A percentile compares a stretch with the other conserved stretches of the same genome.
Conservation (phyloP, 2,113 vertebrate genomes). For the Loxodonta africana region DNA sequence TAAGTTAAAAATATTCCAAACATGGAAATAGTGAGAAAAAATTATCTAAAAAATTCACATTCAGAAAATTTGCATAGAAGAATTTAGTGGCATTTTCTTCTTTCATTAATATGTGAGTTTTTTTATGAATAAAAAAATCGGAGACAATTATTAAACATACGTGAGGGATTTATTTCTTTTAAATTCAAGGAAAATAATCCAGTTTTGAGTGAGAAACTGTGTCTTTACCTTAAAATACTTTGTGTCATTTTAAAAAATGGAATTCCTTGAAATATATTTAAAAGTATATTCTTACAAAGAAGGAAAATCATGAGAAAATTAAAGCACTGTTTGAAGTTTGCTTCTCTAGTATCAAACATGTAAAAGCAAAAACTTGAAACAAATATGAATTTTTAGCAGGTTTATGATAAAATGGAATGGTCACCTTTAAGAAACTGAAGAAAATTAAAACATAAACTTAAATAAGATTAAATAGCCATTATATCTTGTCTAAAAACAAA, state of each 20-base stretch:
- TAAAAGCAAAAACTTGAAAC: neutral
- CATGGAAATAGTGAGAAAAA: conserved; percentile 35
- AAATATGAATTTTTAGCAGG: neutral
- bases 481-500: neutral
- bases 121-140: neutral
- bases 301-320: neutral
- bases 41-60: neutral
- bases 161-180: neutral
- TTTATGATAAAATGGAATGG: neutral
- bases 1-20: conserved; percentile 35
- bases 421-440: neutral
- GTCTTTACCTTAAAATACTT: conserved; percentile 1
- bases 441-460: neutral
- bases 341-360: neutral
- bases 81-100: neutral
- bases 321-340: neutral
- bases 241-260: neutral
- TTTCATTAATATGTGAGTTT: conserved; percentile 3
- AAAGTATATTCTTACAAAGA: conserved; percentile 19
- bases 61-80: neutral
- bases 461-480: neutral
- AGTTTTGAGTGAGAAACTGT: neutral
- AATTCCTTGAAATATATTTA: conserved; percentile 20
- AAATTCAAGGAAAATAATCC: neutral
- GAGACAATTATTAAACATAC: neutral